Percentiles rank a stretch among this genome's conserved stretches.
Conservation (phyloP, 2,113 vertebrate genomes). For the Pagrus major region DNA sequence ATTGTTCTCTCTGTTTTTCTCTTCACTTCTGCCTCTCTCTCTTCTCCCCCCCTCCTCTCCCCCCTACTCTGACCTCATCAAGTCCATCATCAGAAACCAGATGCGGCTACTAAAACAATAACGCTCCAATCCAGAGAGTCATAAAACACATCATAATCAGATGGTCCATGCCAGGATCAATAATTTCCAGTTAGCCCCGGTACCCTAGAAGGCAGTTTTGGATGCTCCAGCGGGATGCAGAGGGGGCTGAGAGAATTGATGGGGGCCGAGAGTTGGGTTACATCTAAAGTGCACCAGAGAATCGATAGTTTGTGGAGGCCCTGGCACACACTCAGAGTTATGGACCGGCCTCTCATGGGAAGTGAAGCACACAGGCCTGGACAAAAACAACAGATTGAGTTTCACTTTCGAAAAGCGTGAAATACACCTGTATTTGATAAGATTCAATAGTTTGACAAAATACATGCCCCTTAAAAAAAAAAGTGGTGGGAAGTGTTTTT, state of each 20-base stretch:
- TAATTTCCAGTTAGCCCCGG: slow-evolving; percentile 74
- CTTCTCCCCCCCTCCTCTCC: neutral
- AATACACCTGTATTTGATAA: slow-evolving; percentile 9
- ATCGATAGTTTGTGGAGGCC: slow-evolving; percentile 76
- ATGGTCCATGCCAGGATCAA: slow-evolving; percentile 71
- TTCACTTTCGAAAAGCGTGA: slow-evolving; percentile 63
- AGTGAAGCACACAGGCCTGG: slow-evolving; percentile 37
- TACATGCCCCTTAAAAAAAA: slow-evolving; percentile 4
- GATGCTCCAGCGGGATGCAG: slow-evolving; percentile 65
- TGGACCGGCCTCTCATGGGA: slow-evolving; percentile 57
- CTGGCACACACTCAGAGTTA: slow-evolving; percentile 58
- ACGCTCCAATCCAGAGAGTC: slow-evolving; percentile 69
- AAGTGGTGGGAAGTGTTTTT: neutral
- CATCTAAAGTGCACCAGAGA: slow-evolving; percentile 79
- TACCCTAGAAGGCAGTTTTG: slow-evolving; percentile 59
- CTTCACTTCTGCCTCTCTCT: slow-evolving; percentile 13
- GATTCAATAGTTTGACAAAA: slow-evolving; percentile 17
- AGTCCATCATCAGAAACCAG: slow-evolving; percentile 78
- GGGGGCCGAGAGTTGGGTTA: slow-evolving; percentile 74
- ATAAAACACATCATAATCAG: slow-evolving; percentile 80
- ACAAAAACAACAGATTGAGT: slow-evolving; percentile 69
- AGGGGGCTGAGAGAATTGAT: slow-evolving; percentile 57
- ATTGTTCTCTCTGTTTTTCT: slow-evolving; percentile 46
- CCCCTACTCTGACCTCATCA: slow-evolving; percentile 69
- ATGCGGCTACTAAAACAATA: slow-evolving; percentile 80